These are phyloP conservation scores for Erynnis tages DNA, from an alignment of 2,888 invertebrate species.

Conservation along the genomic window DNA sequence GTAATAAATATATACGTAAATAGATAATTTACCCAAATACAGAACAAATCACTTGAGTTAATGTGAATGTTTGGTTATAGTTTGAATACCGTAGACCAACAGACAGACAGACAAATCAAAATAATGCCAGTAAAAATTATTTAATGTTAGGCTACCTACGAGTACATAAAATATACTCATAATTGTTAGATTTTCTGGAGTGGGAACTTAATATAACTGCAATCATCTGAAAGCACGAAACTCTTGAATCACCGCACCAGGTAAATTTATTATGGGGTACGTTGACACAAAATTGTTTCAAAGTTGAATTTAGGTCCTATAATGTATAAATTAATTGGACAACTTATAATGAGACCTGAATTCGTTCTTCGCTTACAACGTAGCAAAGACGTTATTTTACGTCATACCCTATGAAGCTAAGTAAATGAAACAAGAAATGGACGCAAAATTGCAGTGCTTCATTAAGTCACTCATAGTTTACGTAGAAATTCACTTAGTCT, in stretches of 20 bases:
- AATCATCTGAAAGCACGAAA: constrained; percentile 6
- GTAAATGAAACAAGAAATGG: constrained; percentile 6
- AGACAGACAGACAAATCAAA: no score
- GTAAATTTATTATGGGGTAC: constrained; percentile 2
- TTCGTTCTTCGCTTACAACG: constrained; percentile 7
- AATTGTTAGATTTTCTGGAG: no score
- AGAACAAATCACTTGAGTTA: no score
- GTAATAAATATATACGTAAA: no score
- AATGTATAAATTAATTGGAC: constrained; percentile 13
- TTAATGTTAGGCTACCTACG: no score
- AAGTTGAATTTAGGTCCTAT: constrained; percentile 2
- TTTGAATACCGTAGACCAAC: no score
- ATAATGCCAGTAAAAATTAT: no score
- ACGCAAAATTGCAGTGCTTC: constrained; percentile 1
- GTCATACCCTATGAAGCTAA: constrained; percentile 11
- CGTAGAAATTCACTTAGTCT: constrained; percentile 2
- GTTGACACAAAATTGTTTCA: constrained; percentile 1
- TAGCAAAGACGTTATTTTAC: constrained; percentile 11
- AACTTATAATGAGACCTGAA: constrained; percentile 15
- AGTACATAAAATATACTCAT: no score
- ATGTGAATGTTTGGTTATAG: no score
- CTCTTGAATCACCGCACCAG: background rate
- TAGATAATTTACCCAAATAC: no score
- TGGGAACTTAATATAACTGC: background rate
- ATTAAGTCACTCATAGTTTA: background rate